Conservation (phyloP, 2,113 vertebrate species). For the Porphyrio hochstetteri region DNA sequence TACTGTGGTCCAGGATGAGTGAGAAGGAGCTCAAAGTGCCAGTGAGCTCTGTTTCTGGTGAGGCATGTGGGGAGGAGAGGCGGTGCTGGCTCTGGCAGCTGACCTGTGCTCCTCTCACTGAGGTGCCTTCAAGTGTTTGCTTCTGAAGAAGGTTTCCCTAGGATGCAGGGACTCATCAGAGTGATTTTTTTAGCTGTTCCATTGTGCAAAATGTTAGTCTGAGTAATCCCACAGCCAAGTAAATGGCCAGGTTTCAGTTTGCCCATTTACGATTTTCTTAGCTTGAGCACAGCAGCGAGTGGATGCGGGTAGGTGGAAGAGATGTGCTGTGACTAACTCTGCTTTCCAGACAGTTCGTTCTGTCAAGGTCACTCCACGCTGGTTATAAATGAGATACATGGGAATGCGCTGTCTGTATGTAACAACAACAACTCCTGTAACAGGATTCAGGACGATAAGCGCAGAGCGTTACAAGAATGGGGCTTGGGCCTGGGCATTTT, state of each 20-base stretch:
- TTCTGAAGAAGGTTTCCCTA: background rate
- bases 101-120: background rate
- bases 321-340: background rate
- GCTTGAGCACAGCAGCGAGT: background rate
- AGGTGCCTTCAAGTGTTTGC: background rate
- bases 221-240: background rate
- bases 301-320: background rate
- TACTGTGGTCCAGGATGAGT: background rate
- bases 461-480: background rate
- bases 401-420: background rate
- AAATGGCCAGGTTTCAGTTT: background rate
- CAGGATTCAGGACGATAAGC: background rate
- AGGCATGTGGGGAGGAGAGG: background rate
- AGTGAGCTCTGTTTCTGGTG: rapidly evolving
- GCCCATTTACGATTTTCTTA: background rate
- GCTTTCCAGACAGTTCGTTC: background rate
- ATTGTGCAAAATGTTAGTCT: background rate
- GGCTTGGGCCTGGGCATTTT: background rate
- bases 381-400: background rate
- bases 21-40: background rate
- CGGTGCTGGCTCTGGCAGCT: background rate
- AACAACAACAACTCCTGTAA: background rate
- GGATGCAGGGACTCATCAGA: background rate
- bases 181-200: background rate
- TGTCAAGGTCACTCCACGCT: background rate